phyloP scores from a whole-genome alignment of 1,140 invertebrate species.

The Anthonomus grandis region DNA sequence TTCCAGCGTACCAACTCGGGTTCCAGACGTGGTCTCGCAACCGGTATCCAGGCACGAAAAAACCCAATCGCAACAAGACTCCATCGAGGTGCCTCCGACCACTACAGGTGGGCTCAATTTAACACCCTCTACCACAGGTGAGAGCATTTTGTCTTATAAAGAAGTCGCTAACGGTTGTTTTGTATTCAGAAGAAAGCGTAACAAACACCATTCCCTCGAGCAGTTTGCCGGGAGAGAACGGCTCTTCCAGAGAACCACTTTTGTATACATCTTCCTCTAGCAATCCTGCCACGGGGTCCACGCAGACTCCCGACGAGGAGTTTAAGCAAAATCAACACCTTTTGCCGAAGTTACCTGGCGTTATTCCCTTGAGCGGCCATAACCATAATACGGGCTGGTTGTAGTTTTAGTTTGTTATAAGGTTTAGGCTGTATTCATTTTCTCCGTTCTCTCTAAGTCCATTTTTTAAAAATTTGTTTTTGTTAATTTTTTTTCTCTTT shows the following conservation, averaged over 20 bases:
- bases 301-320: constrained; percentile 48
- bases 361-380: constrained; percentile 62
- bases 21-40: constrained; percentile 48
- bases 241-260: constrained; percentile 46
- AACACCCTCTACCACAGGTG: constrained; percentile 28
- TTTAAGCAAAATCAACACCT: constrained; percentile 33
- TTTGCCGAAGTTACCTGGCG: constrained; percentile 57
- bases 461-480: too few species aligned
- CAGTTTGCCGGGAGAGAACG: constrained; percentile 3
- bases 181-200: constrained; percentile 47
- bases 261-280: constrained; percentile 46
- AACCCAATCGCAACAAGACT: constrained; percentile 54
- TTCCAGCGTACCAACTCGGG: constrained; percentile 58
- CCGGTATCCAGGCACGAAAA: constrained; percentile 47
- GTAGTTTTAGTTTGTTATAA: too few species aligned
- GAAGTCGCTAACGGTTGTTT: not conserved
- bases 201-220: constrained; percentile 25
- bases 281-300: constrained; percentile 45
- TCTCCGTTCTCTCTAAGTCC: too few species aligned
- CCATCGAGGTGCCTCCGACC: constrained; percentile 44
- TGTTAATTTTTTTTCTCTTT: too few species aligned
- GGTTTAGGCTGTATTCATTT: too few species aligned
- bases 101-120: constrained; percentile 20
- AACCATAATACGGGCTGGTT: constrained; percentile 62
- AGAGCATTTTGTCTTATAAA: not conserved